Percentiles rank a stretch among this genome's conserved stretches.
These are phyloP conservation scores for Alectoris magna DNA, from an alignment of 2,797 vertebrate species.

Conservation along the genomic window DNA sequence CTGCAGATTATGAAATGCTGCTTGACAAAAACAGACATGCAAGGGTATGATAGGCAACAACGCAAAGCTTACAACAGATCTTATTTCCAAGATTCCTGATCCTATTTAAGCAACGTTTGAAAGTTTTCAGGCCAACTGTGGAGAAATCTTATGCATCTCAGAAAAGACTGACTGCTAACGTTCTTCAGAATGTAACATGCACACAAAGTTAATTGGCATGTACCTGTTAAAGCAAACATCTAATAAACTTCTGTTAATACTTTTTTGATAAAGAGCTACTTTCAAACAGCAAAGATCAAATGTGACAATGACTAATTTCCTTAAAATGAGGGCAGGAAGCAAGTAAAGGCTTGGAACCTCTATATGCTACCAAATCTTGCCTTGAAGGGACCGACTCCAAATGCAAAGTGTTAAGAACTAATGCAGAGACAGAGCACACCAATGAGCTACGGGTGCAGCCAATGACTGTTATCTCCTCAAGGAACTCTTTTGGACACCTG, in stretches of 20 bases:
- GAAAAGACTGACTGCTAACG: background rate
- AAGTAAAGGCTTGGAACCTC: background rate
- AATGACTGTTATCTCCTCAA: background rate
- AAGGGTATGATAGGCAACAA: constrained; percentile 41
- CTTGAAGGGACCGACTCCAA: background rate
- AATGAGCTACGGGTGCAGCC: background rate
- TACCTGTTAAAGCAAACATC: background rate
- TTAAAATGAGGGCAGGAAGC: background rate
- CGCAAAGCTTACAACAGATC: constrained; percentile 38
- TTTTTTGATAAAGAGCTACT: background rate
- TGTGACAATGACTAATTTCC: background rate
- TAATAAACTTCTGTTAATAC: background rate
- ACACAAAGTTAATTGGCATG: background rate
- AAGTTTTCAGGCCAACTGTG: constrained; percentile 1
- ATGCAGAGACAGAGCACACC: background rate
- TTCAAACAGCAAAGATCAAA: background rate
- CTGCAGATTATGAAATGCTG: constrained; percentile 50
- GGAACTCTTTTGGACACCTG: background rate
- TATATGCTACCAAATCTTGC: background rate
- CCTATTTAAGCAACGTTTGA: constrained; percentile 43
- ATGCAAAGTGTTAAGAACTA: background rate
- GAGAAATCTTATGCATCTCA: background rate
- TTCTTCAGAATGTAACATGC: background rate
- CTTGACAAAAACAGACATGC: constrained; percentile 57
- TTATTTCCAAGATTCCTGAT: constrained; percentile 52